Base-by-base conservation (phyloP, 2,888 invertebrate genomes). In the Blastobasis adustella region DNA sequence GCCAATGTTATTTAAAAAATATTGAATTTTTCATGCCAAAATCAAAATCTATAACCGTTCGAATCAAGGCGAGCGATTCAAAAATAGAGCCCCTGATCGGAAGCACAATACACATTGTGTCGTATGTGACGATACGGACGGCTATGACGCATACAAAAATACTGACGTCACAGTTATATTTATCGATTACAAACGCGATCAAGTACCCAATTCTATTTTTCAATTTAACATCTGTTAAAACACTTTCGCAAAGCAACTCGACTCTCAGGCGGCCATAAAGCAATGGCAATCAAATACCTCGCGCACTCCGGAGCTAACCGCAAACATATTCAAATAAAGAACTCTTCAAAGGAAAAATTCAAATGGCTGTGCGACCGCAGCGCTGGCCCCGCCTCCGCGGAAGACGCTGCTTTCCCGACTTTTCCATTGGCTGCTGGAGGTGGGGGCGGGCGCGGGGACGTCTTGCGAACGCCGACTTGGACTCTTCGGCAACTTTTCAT, bases 401-500 rank as follows among this genome's bases (percentile, higher is more conserved):
- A 86, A 87, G 86, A 86, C 83, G 81, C 74, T 77, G 82, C 77
- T 83, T 82, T 82, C 73, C 82, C 79, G 78, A 76, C 80, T 73
- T 82, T 82, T 82, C 83, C 78, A 88, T 88, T 88, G 87, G 87
- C 82, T 81, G 74, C 69, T 73, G 74, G 69, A 23, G 71, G 62
- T 71, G 68, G 79, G 78, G 79, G 84, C 65, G 68, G 47, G 48
- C 4, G 48, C 49, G 49, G 68, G 62, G 81, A 23, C 23, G 23
- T 23, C 23, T 23, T 23, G 23, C 76, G 76, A 71, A 78, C 68
- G 71, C 63, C 67, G 80, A 81, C 83, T 82, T 82, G 67, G 76
- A 81, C 78, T 82, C 81, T 82, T 83, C 62, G 73, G 77, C 75
- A 85, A 88, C 85, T 86, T 87, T 88, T 85, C 87, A 87, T 87